Evolutionary conservation across 2,113 vertebrate species (phyloP).

Genomic region (Dasypus novemcinctus): DNA sequence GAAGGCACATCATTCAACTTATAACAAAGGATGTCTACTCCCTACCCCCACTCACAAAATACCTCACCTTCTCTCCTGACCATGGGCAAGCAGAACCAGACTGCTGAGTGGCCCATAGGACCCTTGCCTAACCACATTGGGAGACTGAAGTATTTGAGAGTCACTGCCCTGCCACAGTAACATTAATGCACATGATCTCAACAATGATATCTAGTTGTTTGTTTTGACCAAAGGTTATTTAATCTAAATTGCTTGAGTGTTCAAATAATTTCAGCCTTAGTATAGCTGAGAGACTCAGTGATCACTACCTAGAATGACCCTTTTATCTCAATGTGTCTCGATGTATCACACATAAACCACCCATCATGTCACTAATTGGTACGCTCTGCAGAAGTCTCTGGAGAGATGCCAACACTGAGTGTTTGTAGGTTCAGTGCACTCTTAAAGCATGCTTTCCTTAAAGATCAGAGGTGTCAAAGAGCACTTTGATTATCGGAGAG

Average conservation of each 20-base stretch:
- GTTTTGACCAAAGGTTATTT: slow-evolving; percentile 4
- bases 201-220: neutral
- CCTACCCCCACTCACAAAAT: neutral
- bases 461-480: neutral
- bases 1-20: neutral
- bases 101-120: neutral
- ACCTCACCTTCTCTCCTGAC: neutral
- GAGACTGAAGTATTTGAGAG: neutral
- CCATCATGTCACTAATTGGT: slow-evolving; percentile 1
- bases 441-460: neutral
- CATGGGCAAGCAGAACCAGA: neutral
- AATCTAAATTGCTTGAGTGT: neutral
- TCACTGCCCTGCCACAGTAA: neutral
- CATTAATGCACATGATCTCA: neutral
- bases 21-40: neutral
- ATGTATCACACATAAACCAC: neutral
- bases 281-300: neutral
- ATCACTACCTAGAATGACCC: neutral
- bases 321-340: neutral
- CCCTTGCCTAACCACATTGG: neutral
- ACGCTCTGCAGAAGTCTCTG: neutral
- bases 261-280: slow-evolving; percentile 36
- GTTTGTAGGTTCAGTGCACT: neutral
- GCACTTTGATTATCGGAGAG: neutral
- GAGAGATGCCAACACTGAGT: slow-evolving; percentile 13